Base-by-base conservation (phyloP, 2,888 invertebrate species). In the Rhamnusium bicolor region DNA sequence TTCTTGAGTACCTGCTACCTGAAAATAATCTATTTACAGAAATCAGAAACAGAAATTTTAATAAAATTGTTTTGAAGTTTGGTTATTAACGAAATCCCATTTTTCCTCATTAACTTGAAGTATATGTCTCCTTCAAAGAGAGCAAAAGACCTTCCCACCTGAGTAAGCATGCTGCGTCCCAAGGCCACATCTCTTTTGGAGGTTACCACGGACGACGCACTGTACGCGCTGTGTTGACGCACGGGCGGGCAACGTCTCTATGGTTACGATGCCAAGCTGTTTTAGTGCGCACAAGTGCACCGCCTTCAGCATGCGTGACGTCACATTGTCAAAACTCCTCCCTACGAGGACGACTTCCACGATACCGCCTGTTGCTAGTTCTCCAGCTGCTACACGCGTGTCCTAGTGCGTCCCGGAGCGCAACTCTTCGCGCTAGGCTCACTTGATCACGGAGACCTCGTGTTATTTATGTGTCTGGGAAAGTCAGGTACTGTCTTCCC, bases 321-420 rank as follows among this genome's bases (percentile, higher is more conserved):
- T 87, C 87, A 87, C 78, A 74, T 58, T 75, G 77, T 72, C 81
- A 60, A 79, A 84, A 84, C 88, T 86, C 88, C 88, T 85, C 87
- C 87, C 78, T 81, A 82, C 81, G 82, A 80, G 82, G 84, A 84
- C 85, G 81, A 81, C 82, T 80, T 79, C 83, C 84, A 82, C 85
- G 84, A 84, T 82, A 84, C 85, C 86, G 88, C 88, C 88, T 89
- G 88, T 89, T 89, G 88, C 88, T 89, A 88, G 87, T 88, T 81
- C 83, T 86, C 83, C 86, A 84, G 83, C 85, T 84, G 80, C 83
- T 81, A 80, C 83, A 86, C 86, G 85, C 86, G 85, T 82, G 83
- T 83, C 80, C 80, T 78, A 80, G 80, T 83, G 83, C 83, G 83
- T 81, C 72, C 77, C 80, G 80, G 70, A 75, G 77, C 76, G 76